Conservation (phyloP, 2,113 vertebrate species). For the Dasyprocta punctata region DNA sequence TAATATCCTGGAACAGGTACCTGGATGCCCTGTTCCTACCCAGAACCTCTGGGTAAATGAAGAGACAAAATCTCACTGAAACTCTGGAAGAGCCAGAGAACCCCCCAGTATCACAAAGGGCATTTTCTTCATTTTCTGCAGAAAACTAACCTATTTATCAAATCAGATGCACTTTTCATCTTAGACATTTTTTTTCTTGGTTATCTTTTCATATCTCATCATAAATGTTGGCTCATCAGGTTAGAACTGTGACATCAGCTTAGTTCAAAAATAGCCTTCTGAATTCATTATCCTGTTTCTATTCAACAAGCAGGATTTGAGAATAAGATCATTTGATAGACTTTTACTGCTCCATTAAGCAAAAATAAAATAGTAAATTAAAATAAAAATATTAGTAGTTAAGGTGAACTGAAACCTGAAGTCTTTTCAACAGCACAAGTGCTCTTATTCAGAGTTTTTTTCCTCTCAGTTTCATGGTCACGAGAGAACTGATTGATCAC, state of each 20-base stretch:
- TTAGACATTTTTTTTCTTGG: background rate
- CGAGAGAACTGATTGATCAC: background rate
- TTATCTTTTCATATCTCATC: constrained; percentile 32
- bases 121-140: constrained; percentile 44
- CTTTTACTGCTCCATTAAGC: background rate
- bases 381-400: background rate
- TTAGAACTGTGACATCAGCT: constrained; percentile 55
- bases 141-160: background rate
- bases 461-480: constrained; percentile 11
- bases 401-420: background rate
- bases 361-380: background rate
- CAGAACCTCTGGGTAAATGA: background rate
- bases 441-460: background rate
- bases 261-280: constrained; percentile 30
- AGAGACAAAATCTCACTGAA: background rate
- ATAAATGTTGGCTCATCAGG: constrained; percentile 38
- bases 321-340: background rate
- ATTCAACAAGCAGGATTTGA: background rate
- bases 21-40: rapidly evolving
- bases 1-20: constrained; percentile 47
- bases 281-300: constrained; percentile 13
- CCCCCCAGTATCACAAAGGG: background rate
- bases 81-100: background rate
- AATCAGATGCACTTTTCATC: background rate
- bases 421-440: background rate